These are phyloP conservation scores for Philaenus spumarius DNA, from an alignment of 1,140 invertebrate species.

Conservation along the genomic window DNA sequence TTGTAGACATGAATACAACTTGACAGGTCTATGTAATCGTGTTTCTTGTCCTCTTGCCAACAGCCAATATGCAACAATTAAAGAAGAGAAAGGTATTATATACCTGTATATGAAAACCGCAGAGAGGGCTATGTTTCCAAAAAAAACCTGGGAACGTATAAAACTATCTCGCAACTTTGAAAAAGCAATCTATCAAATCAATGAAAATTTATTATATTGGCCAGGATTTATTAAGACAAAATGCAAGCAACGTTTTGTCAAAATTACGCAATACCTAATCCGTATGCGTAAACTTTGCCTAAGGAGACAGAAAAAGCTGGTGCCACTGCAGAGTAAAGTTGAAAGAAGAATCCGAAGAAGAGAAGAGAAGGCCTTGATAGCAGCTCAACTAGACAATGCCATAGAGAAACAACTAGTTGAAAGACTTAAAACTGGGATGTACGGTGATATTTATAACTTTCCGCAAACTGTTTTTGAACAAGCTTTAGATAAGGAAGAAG, in stretches of 20 bases:
- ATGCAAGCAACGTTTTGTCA: constrained; percentile 92
- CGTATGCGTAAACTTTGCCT: constrained; percentile 90
- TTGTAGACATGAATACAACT: constrained; percentile 97
- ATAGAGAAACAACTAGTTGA: constrained; percentile 96
- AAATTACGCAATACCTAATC: constrained; percentile 96
- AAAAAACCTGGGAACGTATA: constrained; percentile 92
- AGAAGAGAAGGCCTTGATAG: constrained; percentile 94
- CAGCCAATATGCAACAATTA: constrained; percentile 96
- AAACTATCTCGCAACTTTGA: constrained; percentile 92
- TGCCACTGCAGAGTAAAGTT: constrained; percentile 92
- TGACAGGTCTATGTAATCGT: constrained; percentile 92
- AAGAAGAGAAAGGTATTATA: constrained; percentile 95
- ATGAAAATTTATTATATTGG: constrained; percentile 93
- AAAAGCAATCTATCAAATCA: constrained; percentile 93
- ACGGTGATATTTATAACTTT: constrained; percentile 96
- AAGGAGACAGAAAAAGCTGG: constrained; percentile 84
- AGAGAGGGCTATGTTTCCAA: constrained; percentile 87
- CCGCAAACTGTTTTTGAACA: constrained; percentile 88
- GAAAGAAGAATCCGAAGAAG: constrained; percentile 85
- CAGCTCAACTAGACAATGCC: constrained; percentile 89
- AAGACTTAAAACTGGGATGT: constrained; percentile 91
- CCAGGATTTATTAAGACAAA: constrained; percentile 81
- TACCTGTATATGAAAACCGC: constrained; percentile 97
- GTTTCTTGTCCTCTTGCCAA: constrained; percentile 95
- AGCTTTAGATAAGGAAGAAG: constrained; percentile 71